A percentile compares a stretch with the other conserved stretches of the same genome.
Conservation (phyloP, 1,140 invertebrate species). For the Chymomyza costata region DNA sequence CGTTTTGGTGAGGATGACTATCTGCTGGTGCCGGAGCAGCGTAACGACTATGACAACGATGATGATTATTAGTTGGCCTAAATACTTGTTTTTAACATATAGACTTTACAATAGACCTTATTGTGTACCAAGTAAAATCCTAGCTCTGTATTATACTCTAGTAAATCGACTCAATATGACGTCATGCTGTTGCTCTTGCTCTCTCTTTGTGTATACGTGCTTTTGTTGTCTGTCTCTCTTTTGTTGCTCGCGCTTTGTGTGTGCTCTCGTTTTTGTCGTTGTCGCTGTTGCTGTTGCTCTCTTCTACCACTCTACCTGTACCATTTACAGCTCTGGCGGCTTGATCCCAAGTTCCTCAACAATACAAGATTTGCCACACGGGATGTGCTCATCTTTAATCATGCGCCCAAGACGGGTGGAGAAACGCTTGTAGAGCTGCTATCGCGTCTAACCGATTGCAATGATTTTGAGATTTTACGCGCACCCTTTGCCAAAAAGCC, state of each 20-base stretch:
- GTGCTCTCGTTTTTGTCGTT: background rate
- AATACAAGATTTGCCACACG: slow-evolving; percentile 84
- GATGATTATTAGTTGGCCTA: slow-evolving; percentile 39
- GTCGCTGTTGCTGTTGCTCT: slow-evolving; percentile 6
- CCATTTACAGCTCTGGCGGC: slow-evolving; percentile 39
- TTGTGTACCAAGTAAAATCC: no score
- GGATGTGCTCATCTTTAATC: slow-evolving; percentile 88
- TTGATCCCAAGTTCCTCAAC: slow-evolving; percentile 78
- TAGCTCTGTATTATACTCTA: no score
- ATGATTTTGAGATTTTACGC: slow-evolving; percentile 76
- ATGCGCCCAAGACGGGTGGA: slow-evolving; percentile 89
- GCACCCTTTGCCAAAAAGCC: slow-evolving; percentile 23
- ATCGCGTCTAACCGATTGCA: slow-evolving; percentile 81
- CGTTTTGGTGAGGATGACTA: slow-evolving; percentile 58
- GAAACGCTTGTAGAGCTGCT: slow-evolving; percentile 91
- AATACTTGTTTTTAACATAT: background rate
- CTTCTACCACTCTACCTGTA: no score
- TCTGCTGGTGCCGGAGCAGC: slow-evolving; percentile 49
- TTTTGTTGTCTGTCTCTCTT: slow-evolving; percentile 10
- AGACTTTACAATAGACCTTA: background rate
- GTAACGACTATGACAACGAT: slow-evolving; percentile 18
- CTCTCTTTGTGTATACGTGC: background rate
- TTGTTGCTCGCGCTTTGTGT: background rate
- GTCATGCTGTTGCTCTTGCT: slow-evolving; percentile 29
- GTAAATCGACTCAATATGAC: no score